Evolutionary conservation across 2,113 vertebrate genomes (phyloP).

Genomic region (Ibidorhyncha struthersii): DNA sequence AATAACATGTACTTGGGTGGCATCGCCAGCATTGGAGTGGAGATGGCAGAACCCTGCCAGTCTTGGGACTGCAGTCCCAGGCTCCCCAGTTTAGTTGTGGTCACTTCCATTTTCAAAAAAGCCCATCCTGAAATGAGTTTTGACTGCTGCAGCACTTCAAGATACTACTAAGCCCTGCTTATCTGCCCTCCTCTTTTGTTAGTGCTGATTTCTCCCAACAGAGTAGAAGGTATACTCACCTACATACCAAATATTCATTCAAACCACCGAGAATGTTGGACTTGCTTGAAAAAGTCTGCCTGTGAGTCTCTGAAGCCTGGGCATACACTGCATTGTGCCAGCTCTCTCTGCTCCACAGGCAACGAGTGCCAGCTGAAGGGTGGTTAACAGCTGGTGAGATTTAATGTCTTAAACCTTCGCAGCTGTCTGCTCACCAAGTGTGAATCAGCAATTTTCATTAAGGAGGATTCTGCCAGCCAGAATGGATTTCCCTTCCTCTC

Average conservation of each 20-base stretch:
- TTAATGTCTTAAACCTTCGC: background rate
- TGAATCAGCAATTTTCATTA: background rate
- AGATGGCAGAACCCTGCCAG: background rate
- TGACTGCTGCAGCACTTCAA: background rate
- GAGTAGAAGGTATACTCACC: background rate
- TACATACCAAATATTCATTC: background rate
- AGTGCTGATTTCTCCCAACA: background rate
- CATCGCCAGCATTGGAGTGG: no score
- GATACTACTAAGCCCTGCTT: background rate
- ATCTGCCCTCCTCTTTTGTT: background rate
- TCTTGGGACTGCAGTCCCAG: background rate
- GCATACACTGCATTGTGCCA: accelerated
- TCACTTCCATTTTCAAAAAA: background rate
- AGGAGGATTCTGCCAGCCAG: background rate
- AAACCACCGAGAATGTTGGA: background rate
- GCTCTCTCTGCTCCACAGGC: background rate
- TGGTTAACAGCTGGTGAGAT: background rate
- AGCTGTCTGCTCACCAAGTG: background rate
- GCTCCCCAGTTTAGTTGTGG: background rate
- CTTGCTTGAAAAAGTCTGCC: background rate
- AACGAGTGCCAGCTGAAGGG: background rate
- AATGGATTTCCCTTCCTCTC: background rate
- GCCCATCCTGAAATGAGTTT: background rate
- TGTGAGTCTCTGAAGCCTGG: background rate
- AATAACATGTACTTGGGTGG: accelerated